Percentiles rank a stretch among this genome's conserved stretches.
phyloP scores from a whole-genome alignment of 2,113 vertebrate genomes.

The Plectropomus leopardus region DNA sequence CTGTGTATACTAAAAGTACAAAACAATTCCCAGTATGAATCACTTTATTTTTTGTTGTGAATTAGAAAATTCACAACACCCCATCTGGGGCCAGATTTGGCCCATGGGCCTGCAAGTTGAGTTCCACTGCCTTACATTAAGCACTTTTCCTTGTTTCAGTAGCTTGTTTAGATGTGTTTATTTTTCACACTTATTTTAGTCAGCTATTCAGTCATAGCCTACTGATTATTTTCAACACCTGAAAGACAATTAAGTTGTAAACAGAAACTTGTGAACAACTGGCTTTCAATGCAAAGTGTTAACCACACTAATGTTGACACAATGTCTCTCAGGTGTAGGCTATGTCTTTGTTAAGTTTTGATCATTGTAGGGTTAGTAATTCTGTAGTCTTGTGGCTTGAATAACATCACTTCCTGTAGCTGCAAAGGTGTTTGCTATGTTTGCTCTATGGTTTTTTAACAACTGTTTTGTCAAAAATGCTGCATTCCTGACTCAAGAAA shows the following conservation, averaged over 20 bases:
- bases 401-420: not conserved
- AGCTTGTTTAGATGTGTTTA: not conserved
- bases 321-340: too few relatives aligned
- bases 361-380: not conserved
- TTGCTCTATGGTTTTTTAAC: too few relatives aligned
- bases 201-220: not conserved
- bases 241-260: not conserved
- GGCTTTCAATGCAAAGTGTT: slow-evolving; percentile 4
- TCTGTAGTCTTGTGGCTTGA: not conserved
- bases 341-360: not conserved
- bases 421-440: not conserved
- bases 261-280: not conserved
- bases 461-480: not conserved
- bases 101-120: too few relatives aligned
- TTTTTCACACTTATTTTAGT: not conserved
- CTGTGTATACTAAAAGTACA: too few relatives aligned
- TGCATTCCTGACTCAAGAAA: not conserved
- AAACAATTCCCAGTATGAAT: too few relatives aligned
- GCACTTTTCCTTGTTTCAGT: not conserved
- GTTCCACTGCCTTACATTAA: too few relatives aligned
- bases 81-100: too few relatives aligned
- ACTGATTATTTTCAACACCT: not conserved
- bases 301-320: not conserved
- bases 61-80: too few relatives aligned
- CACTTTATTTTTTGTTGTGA: too few relatives aligned